Evolutionary conservation across 1,140 invertebrate genomes (phyloP).

Genomic region (Cydia pomonella): DNA sequence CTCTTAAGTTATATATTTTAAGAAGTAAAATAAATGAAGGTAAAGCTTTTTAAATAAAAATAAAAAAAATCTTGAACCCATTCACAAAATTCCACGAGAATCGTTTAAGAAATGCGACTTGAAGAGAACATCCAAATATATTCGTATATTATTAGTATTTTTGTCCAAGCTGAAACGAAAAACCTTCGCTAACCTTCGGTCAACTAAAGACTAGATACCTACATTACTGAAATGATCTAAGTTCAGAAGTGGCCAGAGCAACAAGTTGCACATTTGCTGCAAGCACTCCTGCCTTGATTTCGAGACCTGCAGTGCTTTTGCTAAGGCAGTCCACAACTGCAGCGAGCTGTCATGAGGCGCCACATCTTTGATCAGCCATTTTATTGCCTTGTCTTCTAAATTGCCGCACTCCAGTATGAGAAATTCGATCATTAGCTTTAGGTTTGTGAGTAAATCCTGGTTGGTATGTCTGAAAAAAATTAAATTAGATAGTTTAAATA

Average conservation of each 20-base stretch:
- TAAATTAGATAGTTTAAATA: slow-evolving; percentile 33
- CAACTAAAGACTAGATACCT: neutral
- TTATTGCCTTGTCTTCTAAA: slow-evolving; percentile 36
- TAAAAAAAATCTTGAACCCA: no score
- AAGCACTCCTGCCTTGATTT: neutral
- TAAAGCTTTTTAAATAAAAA: no score
- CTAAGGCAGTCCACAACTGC: slow-evolving; percentile 53
- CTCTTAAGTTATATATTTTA: no score
- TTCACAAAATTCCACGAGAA: no score
- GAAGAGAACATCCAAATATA: no score
- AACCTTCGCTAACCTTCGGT: no score
- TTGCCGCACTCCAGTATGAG: slow-evolving; percentile 43
- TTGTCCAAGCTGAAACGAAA: no score
- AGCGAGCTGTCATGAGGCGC: slow-evolving; percentile 45
- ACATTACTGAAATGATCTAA: slow-evolving; percentile 9
- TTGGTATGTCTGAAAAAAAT: slow-evolving; percentile 45
- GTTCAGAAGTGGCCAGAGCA: slow-evolving; percentile 32
- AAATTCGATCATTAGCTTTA: slow-evolving; percentile 48
- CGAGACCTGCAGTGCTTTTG: slow-evolving; percentile 43
- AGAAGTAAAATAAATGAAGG: no score
- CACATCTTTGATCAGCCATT: slow-evolving; percentile 44
- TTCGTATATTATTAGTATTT: no score
- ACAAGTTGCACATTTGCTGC: neutral
- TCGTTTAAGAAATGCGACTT: no score
- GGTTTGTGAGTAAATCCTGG: slow-evolving; percentile 39